Base-by-base conservation (phyloP, 2,888 invertebrate genomes). In the Neuroscelio doddi region DNA sequence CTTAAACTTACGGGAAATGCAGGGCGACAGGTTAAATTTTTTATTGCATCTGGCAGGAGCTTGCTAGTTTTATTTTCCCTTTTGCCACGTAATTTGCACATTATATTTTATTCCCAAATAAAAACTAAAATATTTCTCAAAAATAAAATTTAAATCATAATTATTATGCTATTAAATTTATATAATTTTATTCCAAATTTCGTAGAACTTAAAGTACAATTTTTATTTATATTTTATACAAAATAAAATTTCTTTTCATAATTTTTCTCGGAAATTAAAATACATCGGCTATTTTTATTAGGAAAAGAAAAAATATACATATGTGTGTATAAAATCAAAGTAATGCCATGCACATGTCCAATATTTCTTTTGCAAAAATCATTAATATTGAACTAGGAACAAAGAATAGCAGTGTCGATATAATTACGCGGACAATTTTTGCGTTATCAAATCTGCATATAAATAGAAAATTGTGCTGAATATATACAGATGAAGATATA, bases 391-490 rank as follows among this genome's bases (percentile, higher is more conserved):
- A 21, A 21, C 5, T 21, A 21, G 21, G 3, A 21, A 21, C 21
- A 21, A 21, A 21, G 2, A 3, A 5, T 21, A 3, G 5, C 21
- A 5, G n/a, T n/a, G n/a, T n/a, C n/a, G n/a, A n/a, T n/a, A n/a
- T 21, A 3, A 21, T 5, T 5, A 21, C 5, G 21, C 5, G 2
- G 21, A 21, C 21, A 5, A 21, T 21, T 21, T 21, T 21, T 21
- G 21, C 39, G 32, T 65, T 74, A 75, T 74, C 76, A 79, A 79
- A 79, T 78, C 64, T 77, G 65, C 77, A 78, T 75, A 76, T 77
- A 79, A 79, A 79, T 79, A 78, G 78, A 77, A 71, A 71, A 65
- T 72, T 74, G 72, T 58, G 47, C 71, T 65, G 73, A 68, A 57
- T 76, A 78, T 78, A 65, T 77, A 77, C 77, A 77, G 39, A 36